These are phyloP conservation scores for Cryptoprocta ferox DNA, from an alignment of 2,797 vertebrate genomes.

Conservation along the genomic window DNA sequence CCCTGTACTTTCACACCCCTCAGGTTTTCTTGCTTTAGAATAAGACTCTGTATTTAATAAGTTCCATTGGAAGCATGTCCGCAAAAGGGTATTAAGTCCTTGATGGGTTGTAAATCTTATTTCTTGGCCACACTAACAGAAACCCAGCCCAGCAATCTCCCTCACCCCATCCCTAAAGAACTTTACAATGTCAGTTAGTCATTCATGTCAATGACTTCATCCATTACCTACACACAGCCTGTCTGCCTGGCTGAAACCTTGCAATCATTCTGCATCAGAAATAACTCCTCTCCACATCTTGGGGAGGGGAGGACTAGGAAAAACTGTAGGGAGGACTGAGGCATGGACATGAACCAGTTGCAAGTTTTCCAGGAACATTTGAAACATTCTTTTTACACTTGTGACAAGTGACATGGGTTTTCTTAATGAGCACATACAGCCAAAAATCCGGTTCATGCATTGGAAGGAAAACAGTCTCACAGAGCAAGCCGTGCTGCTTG, in stretches of 20 bases:
- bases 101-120: conserved; percentile 51
- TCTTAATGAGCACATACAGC: conserved; percentile 55
- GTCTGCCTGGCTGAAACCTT: neutral
- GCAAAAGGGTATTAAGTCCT: conserved; percentile 38
- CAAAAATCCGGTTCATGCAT: neutral
- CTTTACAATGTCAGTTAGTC: neutral
- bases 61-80: conserved; percentile 15
- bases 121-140: conserved; percentile 48
- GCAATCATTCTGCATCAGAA: neutral
- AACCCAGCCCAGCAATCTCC: neutral
- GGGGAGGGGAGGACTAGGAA: neutral
- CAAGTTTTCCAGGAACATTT: conserved; percentile 58
- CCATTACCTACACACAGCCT: neutral
- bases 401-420: conserved; percentile 51
- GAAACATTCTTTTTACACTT: conserved; percentile 59
- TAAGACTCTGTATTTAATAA: conserved; percentile 57
- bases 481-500: neutral
- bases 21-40: conserved; percentile 46
- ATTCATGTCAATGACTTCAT: neutral
- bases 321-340: neutral
- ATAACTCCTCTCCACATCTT: neutral
- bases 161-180: neutral
- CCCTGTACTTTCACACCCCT: neutral
- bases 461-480: neutral
- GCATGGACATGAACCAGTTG: neutral